Conservation (phyloP, 2,797 vertebrate species). For the Eleutherodactylus coqui region DNA sequence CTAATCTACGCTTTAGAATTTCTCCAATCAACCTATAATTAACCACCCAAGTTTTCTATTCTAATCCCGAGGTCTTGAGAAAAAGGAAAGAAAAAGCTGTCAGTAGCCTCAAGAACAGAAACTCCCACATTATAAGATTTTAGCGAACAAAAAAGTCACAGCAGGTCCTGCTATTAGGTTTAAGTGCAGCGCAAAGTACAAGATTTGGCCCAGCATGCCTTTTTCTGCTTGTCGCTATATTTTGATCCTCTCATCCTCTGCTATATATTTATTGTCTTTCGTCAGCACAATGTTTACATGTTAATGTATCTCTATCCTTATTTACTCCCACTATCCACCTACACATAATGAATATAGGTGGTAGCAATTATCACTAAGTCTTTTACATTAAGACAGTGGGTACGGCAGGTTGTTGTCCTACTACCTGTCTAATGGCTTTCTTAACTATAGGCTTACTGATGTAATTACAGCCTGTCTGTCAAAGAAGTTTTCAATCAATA, state of each 20-base stretch:
- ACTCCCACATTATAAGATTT: slow-evolving; percentile 2
- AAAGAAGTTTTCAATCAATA: neutral
- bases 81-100: neutral
- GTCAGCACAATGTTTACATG: slow-evolving; percentile 15
- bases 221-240: slow-evolving; percentile 21
- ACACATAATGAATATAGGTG: neutral
- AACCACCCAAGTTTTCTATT: neutral
- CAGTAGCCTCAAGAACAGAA: neutral
- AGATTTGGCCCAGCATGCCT: slow-evolving; percentile 17
- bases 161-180: slow-evolving; percentile 19
- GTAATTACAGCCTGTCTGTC: slow-evolving; percentile 25
- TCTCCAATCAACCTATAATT: slow-evolving; percentile 24
- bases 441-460: neutral
- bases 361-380: neutral
- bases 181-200: slow-evolving; percentile 11
- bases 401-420: neutral
- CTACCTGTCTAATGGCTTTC: neutral
- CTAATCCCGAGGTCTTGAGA: neutral
- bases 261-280: neutral
- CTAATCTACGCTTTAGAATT: slow-evolving; percentile 25
- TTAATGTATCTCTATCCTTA: neutral
- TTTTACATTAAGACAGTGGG: neutral
- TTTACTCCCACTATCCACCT: slow-evolving; percentile 21
- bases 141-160: neutral
- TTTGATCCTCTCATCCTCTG: neutral